These are phyloP conservation scores for Conus canariensis DNA, from an alignment of 2,888 invertebrate genomes.

Conservation along the genomic window DNA sequence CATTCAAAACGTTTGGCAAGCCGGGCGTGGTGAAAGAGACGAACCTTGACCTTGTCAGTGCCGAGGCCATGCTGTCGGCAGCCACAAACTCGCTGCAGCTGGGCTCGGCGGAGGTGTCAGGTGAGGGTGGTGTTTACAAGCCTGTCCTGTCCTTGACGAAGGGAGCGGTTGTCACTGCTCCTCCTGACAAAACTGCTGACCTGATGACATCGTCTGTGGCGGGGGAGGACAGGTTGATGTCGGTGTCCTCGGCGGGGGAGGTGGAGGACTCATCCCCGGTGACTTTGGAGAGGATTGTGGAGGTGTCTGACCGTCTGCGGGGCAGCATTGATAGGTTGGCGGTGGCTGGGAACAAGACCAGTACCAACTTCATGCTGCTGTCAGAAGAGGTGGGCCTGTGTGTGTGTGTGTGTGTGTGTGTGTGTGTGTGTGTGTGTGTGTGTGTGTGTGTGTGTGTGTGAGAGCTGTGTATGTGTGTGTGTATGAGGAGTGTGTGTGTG, in stretches of 20 bases:
- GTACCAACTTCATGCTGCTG: constrained; percentile 87
- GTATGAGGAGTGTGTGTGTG: not conserved
- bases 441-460: not conserved
- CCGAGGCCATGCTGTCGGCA: constrained; percentile 54
- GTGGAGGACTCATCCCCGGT: constrained; percentile 37
- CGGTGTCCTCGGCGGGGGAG: not conserved
- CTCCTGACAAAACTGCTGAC: constrained; percentile 43
- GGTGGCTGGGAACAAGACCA: constrained; percentile 71
- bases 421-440: not conserved
- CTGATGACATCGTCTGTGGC: constrained; percentile 50
- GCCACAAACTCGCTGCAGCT: constrained; percentile 34
- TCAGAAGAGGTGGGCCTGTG: constrained; percentile 84
- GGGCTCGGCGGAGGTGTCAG: not conserved
- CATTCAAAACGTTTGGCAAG: constrained; percentile 56
- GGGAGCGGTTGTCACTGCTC: constrained; percentile 40
- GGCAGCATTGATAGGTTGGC: constrained; percentile 70
- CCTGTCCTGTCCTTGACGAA: constrained; percentile 42
- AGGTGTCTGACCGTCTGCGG: constrained; percentile 64
- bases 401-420: not conserved
- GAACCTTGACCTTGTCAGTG: constrained; percentile 53
- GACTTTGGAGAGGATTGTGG: constrained; percentile 65
- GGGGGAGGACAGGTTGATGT: not conserved
- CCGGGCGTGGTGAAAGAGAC: constrained; percentile 51
- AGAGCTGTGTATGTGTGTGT: not conserved
- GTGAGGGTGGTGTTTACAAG: not conserved